A percentile compares a stretch with the other conserved stretches of the same genome.
These are phyloP conservation scores for Trachymyrmex septentrionalis DNA, from an alignment of 1,140 invertebrate species.

Conservation along the genomic window DNA sequence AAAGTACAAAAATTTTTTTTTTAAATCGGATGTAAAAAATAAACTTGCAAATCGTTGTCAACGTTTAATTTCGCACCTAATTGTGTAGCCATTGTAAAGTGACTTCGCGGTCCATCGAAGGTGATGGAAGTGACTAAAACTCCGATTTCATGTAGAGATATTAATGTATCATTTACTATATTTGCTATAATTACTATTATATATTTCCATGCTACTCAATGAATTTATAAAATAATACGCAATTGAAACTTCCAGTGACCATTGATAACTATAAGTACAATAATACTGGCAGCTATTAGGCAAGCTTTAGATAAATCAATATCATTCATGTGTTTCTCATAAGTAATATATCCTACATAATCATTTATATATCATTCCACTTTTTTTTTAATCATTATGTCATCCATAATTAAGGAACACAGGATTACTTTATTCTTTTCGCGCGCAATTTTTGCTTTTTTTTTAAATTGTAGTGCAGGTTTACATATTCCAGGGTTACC, in stretches of 20 bases:
- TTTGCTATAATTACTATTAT: too few relatives aligned
- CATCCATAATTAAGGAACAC: neutral
- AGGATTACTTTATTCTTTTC: neutral
- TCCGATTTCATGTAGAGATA: neutral
- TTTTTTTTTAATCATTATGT: neutral
- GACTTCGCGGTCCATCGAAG: neutral
- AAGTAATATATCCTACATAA: neutral
- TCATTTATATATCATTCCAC: neutral
- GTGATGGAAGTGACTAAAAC: slow-evolving; percentile 5
- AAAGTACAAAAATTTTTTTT: neutral
- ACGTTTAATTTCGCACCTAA: neutral
- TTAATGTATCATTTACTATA: neutral
- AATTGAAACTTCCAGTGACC: neutral
- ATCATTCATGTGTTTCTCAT: neutral
- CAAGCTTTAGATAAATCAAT: neutral
- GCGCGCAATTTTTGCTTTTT: neutral
- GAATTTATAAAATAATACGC: neutral
- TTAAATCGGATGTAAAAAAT: neutral
- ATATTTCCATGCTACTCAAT: neutral
- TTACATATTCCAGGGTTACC: neutral
- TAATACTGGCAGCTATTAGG: neutral
- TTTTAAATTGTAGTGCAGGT: neutral
- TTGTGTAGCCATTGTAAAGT: neutral
- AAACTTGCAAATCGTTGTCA: neutral
- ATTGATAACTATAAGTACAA: neutral